Evolutionary conservation across 2,113 vertebrate genomes (phyloP), one percentile per base, ranked within the genome.

Genomic region (Tympanuchus pallidicinctus): DNA sequence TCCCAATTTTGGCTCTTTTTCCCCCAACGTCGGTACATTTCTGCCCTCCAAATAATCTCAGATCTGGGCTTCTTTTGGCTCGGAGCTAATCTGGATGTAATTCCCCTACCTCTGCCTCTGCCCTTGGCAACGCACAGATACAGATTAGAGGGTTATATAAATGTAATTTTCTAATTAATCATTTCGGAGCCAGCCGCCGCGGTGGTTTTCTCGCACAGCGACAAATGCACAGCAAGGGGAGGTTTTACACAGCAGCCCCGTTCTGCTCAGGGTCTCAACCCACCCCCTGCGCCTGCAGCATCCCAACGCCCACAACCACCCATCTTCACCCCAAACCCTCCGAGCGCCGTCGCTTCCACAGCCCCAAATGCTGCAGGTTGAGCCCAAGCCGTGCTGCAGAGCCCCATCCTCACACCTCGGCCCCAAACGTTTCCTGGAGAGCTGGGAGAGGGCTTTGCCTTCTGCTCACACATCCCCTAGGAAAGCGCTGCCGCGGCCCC

Each of bases 91-190:
- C 97, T 96, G 97, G 88, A 88, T 97, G 97, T 97, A 97, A 97
- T 97, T 96, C 97, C 95, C 88, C 75, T 50, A 73, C 95, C 95
- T 85, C 89, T 89, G 59, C 15, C 90, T 78, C 95, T 92, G 96
- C 94, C 97, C 93, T 95, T 89, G 95, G 96, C 95, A 83, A 93
- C 81, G 56, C 96, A 94, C 93, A 90, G 95, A 89, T 34, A 74
- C 97, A 97, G 97, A 98, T 98, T 98, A 98, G 97, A 94, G 95
- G 91, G 97, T 98, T 98, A 98, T 93, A 97, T 98, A 98, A 98
- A 97, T 96, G 97, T 96, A 96, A 97, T 97, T 98, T 98, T 95
- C 97, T 98, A 98, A 98, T 98, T 98, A 97, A 97, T 97, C 96
- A 94, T 92, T 81, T 64, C 50, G 28, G 97, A 97, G 94, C 94